These are phyloP conservation scores for Barnardius zonarius DNA, from an alignment of 2,113 vertebrate genomes.

Conservation along the genomic window DNA sequence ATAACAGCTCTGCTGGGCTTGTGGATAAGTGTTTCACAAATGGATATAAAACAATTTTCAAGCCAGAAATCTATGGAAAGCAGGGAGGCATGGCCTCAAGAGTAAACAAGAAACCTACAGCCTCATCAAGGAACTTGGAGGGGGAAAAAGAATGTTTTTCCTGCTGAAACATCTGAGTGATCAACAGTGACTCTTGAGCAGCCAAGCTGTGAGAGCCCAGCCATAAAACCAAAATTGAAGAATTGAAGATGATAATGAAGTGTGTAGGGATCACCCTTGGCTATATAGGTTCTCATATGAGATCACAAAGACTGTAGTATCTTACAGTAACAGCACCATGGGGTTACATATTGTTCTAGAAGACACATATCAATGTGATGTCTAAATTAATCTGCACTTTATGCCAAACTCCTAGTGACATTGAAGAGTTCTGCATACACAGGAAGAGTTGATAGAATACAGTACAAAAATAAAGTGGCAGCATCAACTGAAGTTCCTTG, in stretches of 20 bases:
- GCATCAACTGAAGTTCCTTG: slow-evolving; percentile 51
- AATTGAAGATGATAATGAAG: neutral
- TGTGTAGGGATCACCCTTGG: neutral
- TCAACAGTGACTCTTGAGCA: neutral
- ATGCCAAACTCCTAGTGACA: neutral
- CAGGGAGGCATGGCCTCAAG: neutral
- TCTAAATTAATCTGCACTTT: slow-evolving; percentile 18
- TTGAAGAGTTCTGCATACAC: slow-evolving; percentile 2
- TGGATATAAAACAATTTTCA: neutral
- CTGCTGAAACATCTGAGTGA: neutral
- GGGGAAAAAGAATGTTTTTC: neutral
- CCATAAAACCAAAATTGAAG: neutral
- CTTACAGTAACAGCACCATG: neutral
- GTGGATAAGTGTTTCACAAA: neutral
- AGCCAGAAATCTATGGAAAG: neutral
- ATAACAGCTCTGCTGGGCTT: neutral
- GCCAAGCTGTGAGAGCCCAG: neutral
- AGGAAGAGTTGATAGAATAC: neutral
- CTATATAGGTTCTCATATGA: neutral
- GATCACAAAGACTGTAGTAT: neutral
- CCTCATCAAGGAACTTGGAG: neutral
- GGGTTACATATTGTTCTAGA: neutral
- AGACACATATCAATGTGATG: neutral
- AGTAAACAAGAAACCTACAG: neutral
- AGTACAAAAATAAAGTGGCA: slow-evolving; percentile 50